phyloP scores from a whole-genome alignment of 2,797 vertebrate species.

The Rhabdophis nuchalis region DNA sequence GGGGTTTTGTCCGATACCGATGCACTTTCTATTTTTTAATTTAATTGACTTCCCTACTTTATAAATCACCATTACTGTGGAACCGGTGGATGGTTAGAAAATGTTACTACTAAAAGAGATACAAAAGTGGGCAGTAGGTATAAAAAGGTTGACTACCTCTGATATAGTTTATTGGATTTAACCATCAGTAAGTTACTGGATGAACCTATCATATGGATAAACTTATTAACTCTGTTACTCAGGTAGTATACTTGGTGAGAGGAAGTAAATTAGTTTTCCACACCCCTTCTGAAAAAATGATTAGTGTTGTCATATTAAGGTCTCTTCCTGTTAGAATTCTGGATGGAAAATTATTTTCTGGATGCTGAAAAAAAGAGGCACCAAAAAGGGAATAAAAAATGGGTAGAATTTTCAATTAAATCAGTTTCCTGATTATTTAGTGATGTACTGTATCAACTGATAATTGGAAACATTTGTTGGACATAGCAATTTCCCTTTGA shows the following conservation, averaged over 20 bases:
- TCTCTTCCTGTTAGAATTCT: not conserved
- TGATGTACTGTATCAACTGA: not conserved
- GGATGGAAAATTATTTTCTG: not conserved
- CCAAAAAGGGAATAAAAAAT: not conserved
- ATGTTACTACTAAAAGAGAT: too few species aligned
- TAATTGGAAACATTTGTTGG: constrained; percentile 25
- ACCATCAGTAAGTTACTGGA: not conserved
- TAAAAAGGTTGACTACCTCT: too few species aligned
- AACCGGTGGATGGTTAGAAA: too few species aligned
- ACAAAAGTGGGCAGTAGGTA: too few species aligned
- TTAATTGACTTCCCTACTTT: too few species aligned
- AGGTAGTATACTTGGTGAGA: not conserved
- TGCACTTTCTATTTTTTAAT: too few species aligned
- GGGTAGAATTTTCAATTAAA: not conserved
- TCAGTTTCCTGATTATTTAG: constrained; percentile 19
- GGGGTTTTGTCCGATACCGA: too few species aligned
- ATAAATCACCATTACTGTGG: too few species aligned
- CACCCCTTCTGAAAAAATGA: not conserved
- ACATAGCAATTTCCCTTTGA: not conserved
- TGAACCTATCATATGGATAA: not conserved
- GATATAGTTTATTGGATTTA: not conserved
- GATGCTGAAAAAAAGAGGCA: not conserved
- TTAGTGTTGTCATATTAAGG: not conserved
- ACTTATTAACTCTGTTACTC: not conserved
- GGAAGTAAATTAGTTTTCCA: not conserved